These are phyloP conservation scores for Drosophila dives DNA, from an alignment of 2,888 invertebrate genomes.

Conservation along the genomic window DNA sequence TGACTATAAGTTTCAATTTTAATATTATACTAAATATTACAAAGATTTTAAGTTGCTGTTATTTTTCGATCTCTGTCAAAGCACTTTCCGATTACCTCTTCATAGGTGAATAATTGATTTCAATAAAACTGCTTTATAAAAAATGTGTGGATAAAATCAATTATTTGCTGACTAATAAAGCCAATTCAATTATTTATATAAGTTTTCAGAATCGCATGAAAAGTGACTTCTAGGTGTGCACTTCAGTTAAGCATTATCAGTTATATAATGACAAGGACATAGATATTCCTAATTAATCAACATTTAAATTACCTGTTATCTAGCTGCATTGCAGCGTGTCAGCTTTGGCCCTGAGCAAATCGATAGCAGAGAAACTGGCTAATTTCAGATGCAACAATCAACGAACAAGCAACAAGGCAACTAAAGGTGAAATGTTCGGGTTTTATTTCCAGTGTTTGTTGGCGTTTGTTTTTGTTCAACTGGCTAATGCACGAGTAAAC, in stretches of 20 bases:
- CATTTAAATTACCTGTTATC: neutral
- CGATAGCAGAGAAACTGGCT: slow-evolving; percentile 15
- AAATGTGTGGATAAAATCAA: neutral
- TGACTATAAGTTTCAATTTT: neutral
- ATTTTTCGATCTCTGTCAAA: neutral
- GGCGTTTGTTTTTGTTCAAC: too few species aligned
- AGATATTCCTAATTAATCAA: neutral
- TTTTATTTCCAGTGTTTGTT: slow-evolving; percentile 9
- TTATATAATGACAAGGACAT: neutral
- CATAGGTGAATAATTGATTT: neutral
- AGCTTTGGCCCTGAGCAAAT: slow-evolving; percentile 21
- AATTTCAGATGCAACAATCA: slow-evolving; percentile 57
- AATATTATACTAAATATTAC: neutral
- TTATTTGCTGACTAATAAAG: neutral
- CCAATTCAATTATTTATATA: neutral
- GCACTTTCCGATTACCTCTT: neutral
- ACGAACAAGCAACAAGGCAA: slow-evolving; percentile 17
- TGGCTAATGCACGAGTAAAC: slow-evolving; percentile 56
- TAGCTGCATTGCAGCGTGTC: neutral
- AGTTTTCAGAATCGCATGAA: neutral
- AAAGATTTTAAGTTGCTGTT: neutral
- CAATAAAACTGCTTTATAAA: neutral
- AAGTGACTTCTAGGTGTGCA: neutral
- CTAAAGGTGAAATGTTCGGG: slow-evolving; percentile 30
- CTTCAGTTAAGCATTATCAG: neutral